Evolutionary conservation across 1,140 invertebrate species (phyloP), one percentile per base, ranked within the genome.

Genomic region (Tetramorium parvispinum): DNA sequence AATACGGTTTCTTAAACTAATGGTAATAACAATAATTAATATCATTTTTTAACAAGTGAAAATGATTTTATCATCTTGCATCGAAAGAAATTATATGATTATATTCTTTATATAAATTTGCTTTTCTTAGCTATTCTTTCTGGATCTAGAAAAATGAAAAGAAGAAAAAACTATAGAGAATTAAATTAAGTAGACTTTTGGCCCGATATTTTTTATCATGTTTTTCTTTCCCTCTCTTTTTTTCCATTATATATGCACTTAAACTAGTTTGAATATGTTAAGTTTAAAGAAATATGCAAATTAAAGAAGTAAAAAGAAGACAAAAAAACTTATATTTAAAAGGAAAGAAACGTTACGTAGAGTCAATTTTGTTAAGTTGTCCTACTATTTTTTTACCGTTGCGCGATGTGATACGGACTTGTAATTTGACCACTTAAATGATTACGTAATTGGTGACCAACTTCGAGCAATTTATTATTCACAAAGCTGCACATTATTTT

Each of bases 401-500:
- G 7, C 16, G 32, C 13, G 21, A 59, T 59, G 6, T 32, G 53
- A 43, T 18, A 37, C 8, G 43, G 21, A 59, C 16, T 40, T 40
- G 53, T 37, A 8, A 76, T 57, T 57, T 8, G 10, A 4, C 3
- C 0, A 24, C 16, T 37, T 40, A 21, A 24, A 32, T 40, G 2
- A 43, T 43, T 76, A 21, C 37, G 7, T 57, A 76, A 57, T 5
- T 3, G 21, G 32, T 40, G 18, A 53, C 18, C 32, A 57, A 57
- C 37, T 40, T 76, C 16, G 21, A 59, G 32, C 16, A 21, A 40
- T 76, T 75, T 57, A 55, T n/a, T 27, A 55, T 59, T 43, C 37
- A 32, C 32, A 46, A 77, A 77, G 32, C 37, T 43, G 18, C 21
- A 6, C 21, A 78, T 32, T 78, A 78, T 78, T 78, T 77, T 77